Evolutionary conservation across 92 coral and sea anemone species (phyloP), one percentile per base, ranked within the genome.

Genomic region (Scolanthus callimorphus): DNA sequence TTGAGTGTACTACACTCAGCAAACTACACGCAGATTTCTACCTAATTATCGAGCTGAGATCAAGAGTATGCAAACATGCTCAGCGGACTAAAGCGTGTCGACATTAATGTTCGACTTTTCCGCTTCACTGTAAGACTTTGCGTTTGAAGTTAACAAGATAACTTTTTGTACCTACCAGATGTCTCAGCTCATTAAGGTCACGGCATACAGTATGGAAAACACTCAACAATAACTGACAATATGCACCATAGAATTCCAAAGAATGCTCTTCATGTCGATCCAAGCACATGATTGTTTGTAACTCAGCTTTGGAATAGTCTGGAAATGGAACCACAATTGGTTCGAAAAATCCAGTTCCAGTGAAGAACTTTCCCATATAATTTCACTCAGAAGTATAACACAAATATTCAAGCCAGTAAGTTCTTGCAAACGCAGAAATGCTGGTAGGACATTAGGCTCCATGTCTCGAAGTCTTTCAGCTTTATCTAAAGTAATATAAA

Each of bases 101-200:
- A n/a, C n/a, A n/a, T n/a, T n/a, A n/a, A n/a, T n/a, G n/a, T n/a
- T n/a, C n/a, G n/a, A n/a, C n/a, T n/a, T n/a, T n/a, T n/a, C n/a
- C n/a, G n/a, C n/a, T n/a, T n/a, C n/a, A n/a, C n/a, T n/a, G n/a
- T n/a, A n/a, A n/a, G n/a, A n/a, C n/a, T n/a, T n/a, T n/a, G n/a
- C n/a, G n/a, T n/a, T n/a, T n/a, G n/a, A n/a, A n/a, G n/a, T n/a
- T n/a, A n/a, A n/a, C n/a, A n/a, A n/a, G n/a, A n/a, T n/a, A n/a
- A n/a, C n/a, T n/a, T n/a, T n/a, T n/a, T n/a, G n/a, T n/a, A 60
- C 89, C 74, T 70, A 92, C 98, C 90, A 92, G 62, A 58, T 92
- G 96, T 11, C 90, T 75, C 31, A 92, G 76, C 51, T 92, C 98
- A 65, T 74, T 92, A 54, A 92, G 70, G 63, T 92, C 96, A 39